Evolutionary conservation across 2,113 vertebrate genomes (phyloP), one percentile per base, ranked within the genome.

Genomic region (Ctenomys sociabilis): DNA sequence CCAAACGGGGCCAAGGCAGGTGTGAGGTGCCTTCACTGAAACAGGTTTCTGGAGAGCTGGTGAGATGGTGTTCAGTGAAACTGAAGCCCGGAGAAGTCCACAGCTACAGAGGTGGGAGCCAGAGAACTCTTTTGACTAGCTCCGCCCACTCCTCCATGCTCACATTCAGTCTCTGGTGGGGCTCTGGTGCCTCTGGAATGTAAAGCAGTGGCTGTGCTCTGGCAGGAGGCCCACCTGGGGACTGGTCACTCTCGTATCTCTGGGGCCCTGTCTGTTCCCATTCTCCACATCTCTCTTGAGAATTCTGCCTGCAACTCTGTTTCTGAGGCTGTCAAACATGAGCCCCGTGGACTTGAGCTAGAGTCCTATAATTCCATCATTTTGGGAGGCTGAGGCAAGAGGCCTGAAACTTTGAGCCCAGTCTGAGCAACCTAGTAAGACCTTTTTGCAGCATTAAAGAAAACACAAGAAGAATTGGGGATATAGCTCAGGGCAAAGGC

Each of bases 181-280:
- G 28, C 2, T 52, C 21, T 7, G 28, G 32, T 73, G 37, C 24
- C 61, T 30, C 14, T 13, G 19, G 10, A 14, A 14, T 28, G 9
- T 63, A 11, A 88, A 43, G 19, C 4, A 16, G 13, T 0, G 0
- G 5, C 30, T 3, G 3, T 13, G 26, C 73, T n/a, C 63, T 37
- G 59, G 52, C 16, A 49, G 57, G 59, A 64, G 52, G 6, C 45
- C 3, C 0, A 1, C 30, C 26, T 1, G 0, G 59, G 35, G 17
- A 61, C 75, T 14, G 35, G 35, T 10, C 21, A 17, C 35, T 49
- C 14, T 61, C 28, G 5, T 5, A 12, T 43, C 77, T 22, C 4
- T 16, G 45, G 35, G 37, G 7, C 7, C 19, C 1, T 8, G 10
- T 10, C 0, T 26, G 37, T n/a, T 35, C 85, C 43, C 9, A 0